Evolutionary conservation across 2,888 invertebrate genomes (phyloP).

Genomic region (Phaonia tiefii): DNA sequence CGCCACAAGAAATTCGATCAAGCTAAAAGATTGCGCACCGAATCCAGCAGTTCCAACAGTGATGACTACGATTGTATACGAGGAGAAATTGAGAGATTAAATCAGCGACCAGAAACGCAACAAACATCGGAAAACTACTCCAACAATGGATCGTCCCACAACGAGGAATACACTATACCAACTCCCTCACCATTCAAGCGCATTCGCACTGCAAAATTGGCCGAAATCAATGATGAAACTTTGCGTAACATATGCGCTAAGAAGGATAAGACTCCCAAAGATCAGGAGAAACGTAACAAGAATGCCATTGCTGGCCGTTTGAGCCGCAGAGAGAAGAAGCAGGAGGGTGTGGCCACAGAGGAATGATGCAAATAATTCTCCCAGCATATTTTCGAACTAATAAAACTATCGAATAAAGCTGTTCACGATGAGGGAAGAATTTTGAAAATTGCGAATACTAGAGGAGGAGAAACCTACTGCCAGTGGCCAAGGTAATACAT

Average conservation of each 20-base stretch:
- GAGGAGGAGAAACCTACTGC: too few species aligned
- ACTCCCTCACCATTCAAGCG: constrained; percentile 38
- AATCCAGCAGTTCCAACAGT: constrained; percentile 36
- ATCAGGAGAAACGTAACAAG: constrained; percentile 77
- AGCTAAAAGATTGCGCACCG: constrained; percentile 47
- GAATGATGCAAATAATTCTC: constrained; percentile 74
- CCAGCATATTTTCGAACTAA: constrained; percentile 69
- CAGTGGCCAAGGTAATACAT: background rate
- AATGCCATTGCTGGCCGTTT: constrained; percentile 78
- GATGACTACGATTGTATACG: constrained; percentile 10
- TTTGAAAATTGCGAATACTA: too few species aligned
- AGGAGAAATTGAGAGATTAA: constrained; percentile 39
- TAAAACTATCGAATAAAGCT: constrained; percentile 66
- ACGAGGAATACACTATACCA: background rate
- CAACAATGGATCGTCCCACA: constrained; percentile 30
- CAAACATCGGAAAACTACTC: background rate
- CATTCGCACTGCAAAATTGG: constrained; percentile 43
- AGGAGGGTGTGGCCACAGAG: constrained; percentile 75
- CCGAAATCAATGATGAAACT: constrained; percentile 70
- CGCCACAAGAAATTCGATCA: constrained; percentile 75
- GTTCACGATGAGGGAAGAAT: background rate
- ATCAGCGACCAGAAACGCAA: constrained; percentile 14
- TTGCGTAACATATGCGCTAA: constrained; percentile 76
- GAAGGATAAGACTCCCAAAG: constrained; percentile 75
- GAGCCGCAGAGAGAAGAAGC: constrained; percentile 77